A percentile compares a stretch with the other conserved stretches of the same genome.
These are phyloP conservation scores for Lysandra coridon DNA, from an alignment of 2,888 invertebrate species.

Conservation along the genomic window DNA sequence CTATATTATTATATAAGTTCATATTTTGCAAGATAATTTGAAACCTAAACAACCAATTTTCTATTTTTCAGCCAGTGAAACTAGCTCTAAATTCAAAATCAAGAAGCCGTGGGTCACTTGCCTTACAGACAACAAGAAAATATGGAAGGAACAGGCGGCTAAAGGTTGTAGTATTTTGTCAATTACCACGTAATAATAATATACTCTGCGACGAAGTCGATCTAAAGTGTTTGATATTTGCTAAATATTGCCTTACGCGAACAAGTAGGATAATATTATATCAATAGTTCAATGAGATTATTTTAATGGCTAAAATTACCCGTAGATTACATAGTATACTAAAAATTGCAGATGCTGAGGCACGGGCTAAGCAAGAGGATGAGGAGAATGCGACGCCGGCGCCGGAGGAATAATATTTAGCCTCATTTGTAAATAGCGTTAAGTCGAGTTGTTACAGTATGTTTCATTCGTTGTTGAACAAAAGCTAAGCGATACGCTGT, in stretches of 20 bases:
- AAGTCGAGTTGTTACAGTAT: constrained; percentile 69
- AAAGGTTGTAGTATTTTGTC: constrained; percentile 74
- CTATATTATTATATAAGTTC: no score
- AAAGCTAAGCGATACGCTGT: constrained; percentile 54
- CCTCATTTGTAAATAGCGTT: constrained; percentile 76
- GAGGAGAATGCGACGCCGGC: constrained; percentile 60
- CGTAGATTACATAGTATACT: neutral
- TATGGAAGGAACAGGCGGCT: constrained; percentile 91
- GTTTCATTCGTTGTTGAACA: constrained; percentile 66
- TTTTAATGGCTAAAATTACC: neutral
- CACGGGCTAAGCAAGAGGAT: constrained; percentile 74
- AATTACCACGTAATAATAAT: no score
- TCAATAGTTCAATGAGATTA: no score
- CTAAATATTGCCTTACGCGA: no score
- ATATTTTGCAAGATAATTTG: neutral
- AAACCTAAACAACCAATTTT: neutral
- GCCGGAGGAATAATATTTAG: constrained; percentile 78
- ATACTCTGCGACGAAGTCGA: no score
- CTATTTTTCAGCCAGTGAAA: constrained; percentile 59
- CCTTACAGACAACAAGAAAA: constrained; percentile 88
- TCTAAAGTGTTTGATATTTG: no score
- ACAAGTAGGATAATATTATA: no score
- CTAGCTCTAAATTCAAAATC: constrained; percentile 80
- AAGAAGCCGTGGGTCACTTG: constrained; percentile 90
- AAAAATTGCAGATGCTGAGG: constrained; percentile 74